Evolutionary conservation across 2,888 invertebrate genomes (phyloP).

Genomic region (Cataglyphis cursor): DNA sequence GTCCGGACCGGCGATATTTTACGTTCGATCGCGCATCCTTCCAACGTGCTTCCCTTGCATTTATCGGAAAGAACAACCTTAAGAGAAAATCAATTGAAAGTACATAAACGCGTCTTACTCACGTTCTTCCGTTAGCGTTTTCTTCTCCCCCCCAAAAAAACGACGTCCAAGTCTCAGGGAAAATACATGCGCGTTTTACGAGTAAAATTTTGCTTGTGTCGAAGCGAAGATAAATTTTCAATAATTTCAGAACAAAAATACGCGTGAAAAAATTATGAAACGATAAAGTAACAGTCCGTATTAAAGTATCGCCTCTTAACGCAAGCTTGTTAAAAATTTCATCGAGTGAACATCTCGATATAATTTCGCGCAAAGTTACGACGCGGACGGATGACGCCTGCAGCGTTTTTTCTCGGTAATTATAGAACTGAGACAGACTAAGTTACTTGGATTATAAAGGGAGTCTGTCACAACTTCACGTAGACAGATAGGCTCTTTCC

Average conservation of each 20-base stretch:
- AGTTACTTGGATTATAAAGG: constrained; percentile 67
- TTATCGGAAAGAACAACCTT: constrained; percentile 2
- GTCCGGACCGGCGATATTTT: constrained; percentile 55
- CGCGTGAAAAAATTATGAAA: neutral
- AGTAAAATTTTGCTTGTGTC: neutral
- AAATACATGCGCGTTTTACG: neutral
- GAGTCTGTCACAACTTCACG: constrained; percentile 85
- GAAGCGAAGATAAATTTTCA: neutral
- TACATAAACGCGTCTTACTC: neutral
- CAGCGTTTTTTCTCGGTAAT: neutral
- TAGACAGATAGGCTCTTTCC: constrained; percentile 87
- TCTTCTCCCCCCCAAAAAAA: neutral
- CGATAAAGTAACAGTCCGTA: neutral
- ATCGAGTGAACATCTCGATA: constrained; percentile 32
- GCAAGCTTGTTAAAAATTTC: constrained; percentile 46
- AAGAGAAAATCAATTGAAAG: constrained; percentile 1
- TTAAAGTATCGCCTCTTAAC: neutral
- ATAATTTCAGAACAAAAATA: neutral
- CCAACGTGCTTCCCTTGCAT: neutral
- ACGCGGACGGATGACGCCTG: constrained; percentile 6
- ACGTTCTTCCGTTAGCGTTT: neutral
- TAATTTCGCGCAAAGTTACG: constrained; percentile 5
- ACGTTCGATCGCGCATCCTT: constrained; percentile 59
- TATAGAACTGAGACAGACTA: neutral
- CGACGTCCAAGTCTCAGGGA: neutral